Conservation (phyloP, 2,113 vertebrate genomes). For the Calyptommatus sinebrachiatus region DNA sequence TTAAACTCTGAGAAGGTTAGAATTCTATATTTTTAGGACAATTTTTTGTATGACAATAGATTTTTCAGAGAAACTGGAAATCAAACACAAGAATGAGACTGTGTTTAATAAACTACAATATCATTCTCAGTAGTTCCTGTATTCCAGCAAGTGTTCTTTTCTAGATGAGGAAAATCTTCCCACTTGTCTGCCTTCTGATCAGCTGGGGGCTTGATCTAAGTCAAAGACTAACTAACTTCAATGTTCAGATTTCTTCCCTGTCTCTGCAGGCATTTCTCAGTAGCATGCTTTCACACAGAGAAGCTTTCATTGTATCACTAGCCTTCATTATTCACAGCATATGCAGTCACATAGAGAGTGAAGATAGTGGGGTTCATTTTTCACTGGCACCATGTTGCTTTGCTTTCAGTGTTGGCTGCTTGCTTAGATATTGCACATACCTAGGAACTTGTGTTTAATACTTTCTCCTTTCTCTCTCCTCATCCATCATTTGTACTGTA, state of each 20-base stretch:
- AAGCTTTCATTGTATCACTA: neutral
- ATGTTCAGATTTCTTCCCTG: conserved; percentile 4
- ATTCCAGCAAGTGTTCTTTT: neutral
- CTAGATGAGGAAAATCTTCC: neutral
- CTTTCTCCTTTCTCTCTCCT: neutral
- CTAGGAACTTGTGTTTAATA: conserved; percentile 4
- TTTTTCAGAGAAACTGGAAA: neutral
- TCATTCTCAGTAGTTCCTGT: neutral
- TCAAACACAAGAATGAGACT: neutral
- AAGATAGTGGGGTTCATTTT: neutral
- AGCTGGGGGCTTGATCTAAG: conserved; percentile 12
- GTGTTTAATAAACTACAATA: neutral
- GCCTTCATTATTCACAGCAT: conserved; percentile 14
- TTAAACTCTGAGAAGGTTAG: too few relatives aligned
- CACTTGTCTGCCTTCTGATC: neutral
- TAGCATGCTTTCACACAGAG: neutral
- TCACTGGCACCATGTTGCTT: neutral
- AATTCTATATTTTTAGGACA: too few relatives aligned
- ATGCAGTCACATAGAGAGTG: neutral
- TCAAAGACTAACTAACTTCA: conserved; percentile 17
- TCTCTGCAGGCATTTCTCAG: conserved; percentile 5
- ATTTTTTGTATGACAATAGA: too few relatives aligned
- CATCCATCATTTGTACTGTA: neutral
- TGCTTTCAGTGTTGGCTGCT: neutral
- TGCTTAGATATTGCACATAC: neutral